A percentile compares a stretch with the other conserved stretches of the same genome.
phyloP scores from a whole-genome alignment of 2,797 vertebrate species.

The Dallia pectoralis region DNA sequence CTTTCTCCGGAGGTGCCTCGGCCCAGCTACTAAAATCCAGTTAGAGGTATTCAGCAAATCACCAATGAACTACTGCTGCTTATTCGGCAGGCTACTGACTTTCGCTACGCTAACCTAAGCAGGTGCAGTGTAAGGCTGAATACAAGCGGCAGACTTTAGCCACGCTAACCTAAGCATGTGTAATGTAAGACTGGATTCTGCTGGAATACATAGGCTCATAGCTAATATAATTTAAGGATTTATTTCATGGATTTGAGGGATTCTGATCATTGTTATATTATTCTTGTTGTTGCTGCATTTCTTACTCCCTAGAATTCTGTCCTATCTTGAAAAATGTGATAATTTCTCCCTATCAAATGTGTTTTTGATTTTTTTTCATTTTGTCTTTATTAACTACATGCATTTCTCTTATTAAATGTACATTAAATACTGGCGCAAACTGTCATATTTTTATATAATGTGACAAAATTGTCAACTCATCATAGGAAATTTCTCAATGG shows the following conservation, averaged over 20 bases:
- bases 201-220: conserved; percentile 42
- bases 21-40: conserved; percentile 72
- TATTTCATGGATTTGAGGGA: conserved; percentile 15
- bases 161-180: conserved; percentile 36
- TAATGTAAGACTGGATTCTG: conserved; percentile 27
- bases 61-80: conserved; percentile 64
- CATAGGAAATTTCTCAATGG: not conserved
- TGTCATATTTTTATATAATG: not conserved
- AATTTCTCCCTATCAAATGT: not conserved
- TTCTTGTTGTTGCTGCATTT: not conserved
- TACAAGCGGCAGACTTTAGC: conserved; percentile 53
- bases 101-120: conserved; percentile 36
- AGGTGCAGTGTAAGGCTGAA: conserved; percentile 22
- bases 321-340: not conserved
- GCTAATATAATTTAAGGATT: conserved; percentile 42
- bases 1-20: conserved; percentile 55
- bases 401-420: not conserved
- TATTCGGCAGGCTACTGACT: conserved; percentile 61
- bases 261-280: not conserved
- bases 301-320: not conserved
- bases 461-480: too few species aligned
- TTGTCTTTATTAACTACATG: not conserved
- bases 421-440: not conserved
- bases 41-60: conserved; percentile 70
- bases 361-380: not conserved